phyloP scores from a whole-genome alignment of 2,888 invertebrate species.

The Drosophila robusta region DNA sequence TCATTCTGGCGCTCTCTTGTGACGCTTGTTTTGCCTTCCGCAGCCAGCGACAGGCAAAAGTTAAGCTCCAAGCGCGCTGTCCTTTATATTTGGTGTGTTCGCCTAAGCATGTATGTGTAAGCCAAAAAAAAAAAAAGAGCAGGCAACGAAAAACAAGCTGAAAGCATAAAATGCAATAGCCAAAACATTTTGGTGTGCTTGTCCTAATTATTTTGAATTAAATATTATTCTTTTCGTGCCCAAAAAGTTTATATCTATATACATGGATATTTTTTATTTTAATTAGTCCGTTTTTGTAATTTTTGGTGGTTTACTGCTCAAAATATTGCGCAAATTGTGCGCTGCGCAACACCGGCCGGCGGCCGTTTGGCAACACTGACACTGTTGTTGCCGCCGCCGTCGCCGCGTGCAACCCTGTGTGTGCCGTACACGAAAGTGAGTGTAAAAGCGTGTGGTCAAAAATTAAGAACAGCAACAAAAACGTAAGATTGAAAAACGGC shows the following conservation, averaged over 20 bases:
- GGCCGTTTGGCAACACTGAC: constrained; percentile 56
- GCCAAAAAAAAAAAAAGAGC: constrained; percentile 32
- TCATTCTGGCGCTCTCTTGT: constrained; percentile 39
- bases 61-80: constrained; percentile 68
- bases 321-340: constrained; percentile 47
- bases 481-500: constrained; percentile 57
- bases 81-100: constrained; percentile 50
- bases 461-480: constrained; percentile 68
- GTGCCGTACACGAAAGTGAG: constrained; percentile 57
- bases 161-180: constrained; percentile 24
- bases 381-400: constrained; percentile 22
- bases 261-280: not conserved
- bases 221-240: not conserved
- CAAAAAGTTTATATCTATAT: not conserved
- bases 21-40: constrained; percentile 50
- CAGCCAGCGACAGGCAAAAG: constrained; percentile 49
- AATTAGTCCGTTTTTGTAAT: not conserved
- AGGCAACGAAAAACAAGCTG: constrained; percentile 19
- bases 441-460: constrained; percentile 66
- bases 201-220: not conserved
- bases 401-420: constrained; percentile 54
- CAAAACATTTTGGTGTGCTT: constrained; percentile 4
- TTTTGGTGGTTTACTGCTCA: constrained; percentile 13
- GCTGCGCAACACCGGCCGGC: constrained; percentile 60
- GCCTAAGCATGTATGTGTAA: constrained; percentile 22